These are phyloP conservation scores for Malthinus seriepunctatus DNA, from an alignment of 2,888 invertebrate genomes.

Conservation along the genomic window DNA sequence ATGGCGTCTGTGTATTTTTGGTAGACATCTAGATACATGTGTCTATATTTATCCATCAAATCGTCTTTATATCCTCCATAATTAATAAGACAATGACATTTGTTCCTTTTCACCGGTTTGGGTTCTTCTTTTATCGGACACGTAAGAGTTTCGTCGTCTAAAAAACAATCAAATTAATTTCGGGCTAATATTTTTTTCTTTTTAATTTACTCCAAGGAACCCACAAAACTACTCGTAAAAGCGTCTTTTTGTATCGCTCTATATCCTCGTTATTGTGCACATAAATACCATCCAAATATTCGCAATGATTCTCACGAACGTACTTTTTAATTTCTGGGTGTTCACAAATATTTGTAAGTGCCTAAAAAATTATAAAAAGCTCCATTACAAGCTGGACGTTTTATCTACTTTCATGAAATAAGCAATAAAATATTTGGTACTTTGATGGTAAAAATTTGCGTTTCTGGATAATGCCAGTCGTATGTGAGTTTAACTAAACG, in stretches of 20 bases:
- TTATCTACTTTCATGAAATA: too few relatives aligned
- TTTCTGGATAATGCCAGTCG: conserved; percentile 19
- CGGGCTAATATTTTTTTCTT: background rate
- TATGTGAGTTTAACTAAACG: conserved; percentile 36
- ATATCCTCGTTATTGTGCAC: conserved; percentile 32
- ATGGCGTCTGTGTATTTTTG: too few relatives aligned
- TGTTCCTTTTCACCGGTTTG: background rate
- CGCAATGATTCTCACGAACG: conserved; percentile 35
- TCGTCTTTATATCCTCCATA: background rate
- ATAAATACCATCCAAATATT: conserved; percentile 35
- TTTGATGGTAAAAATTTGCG: conserved; percentile 33
- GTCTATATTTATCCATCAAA: too few relatives aligned
- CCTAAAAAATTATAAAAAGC: conserved; percentile 35
- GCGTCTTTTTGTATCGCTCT: conserved; percentile 34
- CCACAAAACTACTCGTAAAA: conserved; percentile 41
- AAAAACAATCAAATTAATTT: background rate
- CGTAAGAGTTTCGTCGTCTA: background rate
- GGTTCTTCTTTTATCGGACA: background rate
- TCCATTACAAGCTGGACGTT: too few relatives aligned
- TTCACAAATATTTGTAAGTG: conserved; percentile 44
- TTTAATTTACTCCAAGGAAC: conserved; percentile 28
- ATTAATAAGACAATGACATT: background rate
- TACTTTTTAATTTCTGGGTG: conserved; percentile 39
- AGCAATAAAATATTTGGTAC: conserved; percentile 15
- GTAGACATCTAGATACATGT: too few relatives aligned